Base-by-base conservation (phyloP, 2,888 invertebrate species). In the Geophilus truncorum region DNA sequence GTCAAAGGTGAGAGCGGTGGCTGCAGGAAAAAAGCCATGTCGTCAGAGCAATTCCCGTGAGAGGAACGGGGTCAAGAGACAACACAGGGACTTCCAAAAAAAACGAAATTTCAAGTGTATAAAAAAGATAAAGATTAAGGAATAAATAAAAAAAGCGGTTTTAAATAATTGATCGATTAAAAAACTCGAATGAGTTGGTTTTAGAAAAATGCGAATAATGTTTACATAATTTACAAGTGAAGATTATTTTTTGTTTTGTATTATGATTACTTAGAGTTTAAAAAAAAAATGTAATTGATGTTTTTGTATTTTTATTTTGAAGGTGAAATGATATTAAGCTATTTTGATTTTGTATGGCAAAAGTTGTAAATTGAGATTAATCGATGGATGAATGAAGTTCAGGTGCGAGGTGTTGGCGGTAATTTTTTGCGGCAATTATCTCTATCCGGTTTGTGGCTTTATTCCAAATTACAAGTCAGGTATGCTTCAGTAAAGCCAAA, bases 31-130 rank as follows among this genome's bases (percentile, higher is more conserved):
- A 57, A 57, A 57, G 57, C 18, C 9, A 57, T 57, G 57, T 57
- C 57, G 57, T 57, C 57, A 57, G 21, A 57, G 57, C 23, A 21
- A 21, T 57, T 57, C 57, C 57, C 57, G 57, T 57, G 57, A 57
- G 57, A 57, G 57, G 57, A 57, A 57, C 57, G 57, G 57, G 57
- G 57, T 57, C 57, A 57, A 57, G n/a, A 57, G 57, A 57, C 57
- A 57, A 57, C 1, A 18, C 21, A 57, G 57, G n/a, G 15, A 57
- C 57, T 57, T 57, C 21, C 1, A 57, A 57, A 23, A 57, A 57
- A 57, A 57, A 9, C 18, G 18, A 10, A 9, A 3, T 12, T 12
- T 1, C 23, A 4, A 57, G 18, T 9, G 10, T 21, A 21, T 9
- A 15, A 57, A 57, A 57, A 57, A 21, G n/a, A 18, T 18, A 9